phyloP scores from a whole-genome alignment of 2,797 vertebrate species.

The Acanthopagrus latus region DNA sequence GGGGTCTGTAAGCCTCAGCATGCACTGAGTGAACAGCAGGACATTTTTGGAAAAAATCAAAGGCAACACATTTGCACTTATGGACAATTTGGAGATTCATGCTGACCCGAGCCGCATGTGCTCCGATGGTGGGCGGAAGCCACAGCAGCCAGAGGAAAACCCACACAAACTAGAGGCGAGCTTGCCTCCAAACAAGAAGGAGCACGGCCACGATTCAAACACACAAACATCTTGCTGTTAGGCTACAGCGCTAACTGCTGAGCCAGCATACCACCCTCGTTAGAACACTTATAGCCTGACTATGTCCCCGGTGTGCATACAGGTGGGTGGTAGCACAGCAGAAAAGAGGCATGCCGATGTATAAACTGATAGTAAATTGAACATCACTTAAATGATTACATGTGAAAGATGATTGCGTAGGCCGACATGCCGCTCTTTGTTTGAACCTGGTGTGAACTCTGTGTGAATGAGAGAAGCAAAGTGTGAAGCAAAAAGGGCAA shows the following conservation, averaged over 20 bases:
- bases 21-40: slow-evolving; percentile 7
- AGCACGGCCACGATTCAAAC: slow-evolving; percentile 40
- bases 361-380: slow-evolving; percentile 9
- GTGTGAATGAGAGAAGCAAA: background rate
- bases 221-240: slow-evolving; percentile 43
- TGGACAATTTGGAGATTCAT: slow-evolving; percentile 21
- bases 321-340: slow-evolving; percentile 4
- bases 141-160: slow-evolving; percentile 25
- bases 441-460: background rate
- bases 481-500: background rate
- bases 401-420: background rate
- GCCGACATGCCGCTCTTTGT: background rate
- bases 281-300: slow-evolving; percentile 30
- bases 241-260: slow-evolving; percentile 36
- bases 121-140: slow-evolving; percentile 32
- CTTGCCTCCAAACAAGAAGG: slow-evolving; percentile 26
- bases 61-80: slow-evolving; percentile 25
- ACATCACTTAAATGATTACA: slow-evolving; percentile 18
- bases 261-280: slow-evolving; percentile 28
- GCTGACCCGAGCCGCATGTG: slow-evolving; percentile 38
- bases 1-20: background rate
- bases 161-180: slow-evolving; percentile 49
- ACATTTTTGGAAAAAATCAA: background rate
- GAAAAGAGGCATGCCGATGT: background rate
- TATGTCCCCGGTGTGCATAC: slow-evolving; percentile 20